Evolutionary conservation across 1,140 invertebrate species (phyloP).

Genomic region (Drosophila littoralis): DNA sequence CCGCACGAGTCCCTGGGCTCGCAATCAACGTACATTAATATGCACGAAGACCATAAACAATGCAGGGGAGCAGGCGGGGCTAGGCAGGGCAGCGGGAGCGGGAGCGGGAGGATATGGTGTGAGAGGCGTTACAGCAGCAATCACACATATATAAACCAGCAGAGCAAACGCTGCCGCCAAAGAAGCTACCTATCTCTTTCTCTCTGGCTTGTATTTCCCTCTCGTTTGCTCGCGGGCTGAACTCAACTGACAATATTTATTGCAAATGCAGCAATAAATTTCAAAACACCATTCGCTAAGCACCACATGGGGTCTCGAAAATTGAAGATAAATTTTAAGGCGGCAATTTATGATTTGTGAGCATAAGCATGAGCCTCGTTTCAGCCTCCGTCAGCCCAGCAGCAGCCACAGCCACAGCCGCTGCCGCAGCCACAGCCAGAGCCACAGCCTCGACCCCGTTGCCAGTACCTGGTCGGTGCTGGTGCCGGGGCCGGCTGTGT

Average conservation of each 20-base stretch:
- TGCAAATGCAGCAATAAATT: constrained; percentile 85
- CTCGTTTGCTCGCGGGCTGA: constrained; percentile 21
- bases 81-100: background rate
- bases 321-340: constrained; percentile 85
- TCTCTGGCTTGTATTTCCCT: constrained; percentile 2
- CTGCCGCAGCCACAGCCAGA: background rate
- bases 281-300: constrained; percentile 84
- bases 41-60: constrained; percentile 84
- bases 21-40: constrained; percentile 83
- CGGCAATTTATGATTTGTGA: constrained; percentile 84
- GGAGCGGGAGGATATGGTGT: constrained; percentile 37
- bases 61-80: constrained; percentile 28
- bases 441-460: constrained; percentile 21
- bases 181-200: constrained; percentile 37
- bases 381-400: constrained; percentile 27
- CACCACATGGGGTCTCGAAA: constrained; percentile 84
- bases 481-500: no score
- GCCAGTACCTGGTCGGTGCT: constrained; percentile 5
- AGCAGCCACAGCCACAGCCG: background rate
- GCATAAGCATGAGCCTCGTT: constrained; percentile 72
- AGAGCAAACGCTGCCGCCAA: constrained; percentile 63
- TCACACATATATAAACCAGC: constrained; percentile 60
- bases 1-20: constrained; percentile 43
- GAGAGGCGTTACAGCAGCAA: constrained; percentile 80
- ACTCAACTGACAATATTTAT: constrained; percentile 84